phyloP scores from a whole-genome alignment of 1,140 invertebrate genomes.

The Nylanderia fulva region DNA sequence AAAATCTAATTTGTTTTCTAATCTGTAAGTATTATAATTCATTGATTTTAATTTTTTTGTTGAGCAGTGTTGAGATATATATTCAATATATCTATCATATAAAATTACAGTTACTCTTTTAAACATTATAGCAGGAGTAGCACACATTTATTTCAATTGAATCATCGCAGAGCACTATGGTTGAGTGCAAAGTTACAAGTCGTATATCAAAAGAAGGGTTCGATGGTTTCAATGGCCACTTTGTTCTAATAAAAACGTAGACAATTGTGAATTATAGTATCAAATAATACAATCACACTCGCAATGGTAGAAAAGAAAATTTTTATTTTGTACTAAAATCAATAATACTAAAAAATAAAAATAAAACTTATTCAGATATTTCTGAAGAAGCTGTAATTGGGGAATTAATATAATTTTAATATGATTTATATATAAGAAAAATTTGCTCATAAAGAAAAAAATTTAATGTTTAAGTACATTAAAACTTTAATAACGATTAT shows the following conservation, averaged over 20 bases:
- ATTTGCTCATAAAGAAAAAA: not conserved
- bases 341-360: not conserved
- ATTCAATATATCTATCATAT: not conserved
- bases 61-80: not conserved
- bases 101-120: not conserved
- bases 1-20: not conserved
- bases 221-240: constrained; percentile 22
- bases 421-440: not conserved
- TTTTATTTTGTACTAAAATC: not conserved
- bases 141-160: constrained; percentile 42
- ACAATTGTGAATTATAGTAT: not conserved
- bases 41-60: not conserved
- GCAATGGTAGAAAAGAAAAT: not conserved
- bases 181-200: constrained; percentile 29
- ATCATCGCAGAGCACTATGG: constrained; percentile 1
- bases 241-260: constrained; percentile 11
- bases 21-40: not conserved
- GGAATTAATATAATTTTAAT: not conserved
- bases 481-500: not conserved
- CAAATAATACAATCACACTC: not conserved
- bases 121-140: not conserved
- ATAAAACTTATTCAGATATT: not conserved
- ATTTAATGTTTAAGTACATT: not conserved
- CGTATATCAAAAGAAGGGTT: constrained; percentile 39
- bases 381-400: not conserved